Evolutionary conservation across 1,140 invertebrate species (phyloP).

Genomic region (Gryllus bimaculatus): DNA sequence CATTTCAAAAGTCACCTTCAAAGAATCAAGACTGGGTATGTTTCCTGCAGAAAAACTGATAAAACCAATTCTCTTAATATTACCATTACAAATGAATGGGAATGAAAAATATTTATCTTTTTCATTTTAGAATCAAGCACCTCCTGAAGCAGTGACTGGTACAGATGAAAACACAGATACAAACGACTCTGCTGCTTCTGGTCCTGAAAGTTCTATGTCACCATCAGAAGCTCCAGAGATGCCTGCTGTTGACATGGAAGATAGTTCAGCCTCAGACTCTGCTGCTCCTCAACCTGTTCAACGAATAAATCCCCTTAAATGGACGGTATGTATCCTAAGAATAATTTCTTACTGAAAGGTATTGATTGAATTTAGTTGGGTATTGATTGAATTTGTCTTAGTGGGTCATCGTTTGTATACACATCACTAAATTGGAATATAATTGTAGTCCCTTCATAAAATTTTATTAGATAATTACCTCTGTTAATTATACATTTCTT

Average conservation of each 20-base stretch:
- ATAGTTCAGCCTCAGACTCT: constrained; percentile 30
- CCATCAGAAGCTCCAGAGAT: constrained; percentile 27
- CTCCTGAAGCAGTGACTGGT: constrained; percentile 6
- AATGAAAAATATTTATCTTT: neutral
- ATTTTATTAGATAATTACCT: no score
- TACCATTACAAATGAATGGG: neutral
- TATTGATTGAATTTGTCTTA: no score
- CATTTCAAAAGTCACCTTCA: constrained; percentile 27
- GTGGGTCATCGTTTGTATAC: no score
- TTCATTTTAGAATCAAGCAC: neutral
- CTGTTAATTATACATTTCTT: no score
- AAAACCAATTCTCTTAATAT: neutral
- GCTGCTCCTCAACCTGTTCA: constrained; percentile 22
- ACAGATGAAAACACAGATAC: constrained; percentile 26
- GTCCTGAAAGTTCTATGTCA: constrained; percentile 35
- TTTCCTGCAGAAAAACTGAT: neutral
- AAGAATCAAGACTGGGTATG: constrained; percentile 30
- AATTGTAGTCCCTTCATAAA: no score
- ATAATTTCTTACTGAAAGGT: no score
- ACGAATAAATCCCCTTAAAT: constrained; percentile 61
- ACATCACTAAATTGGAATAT: no score
- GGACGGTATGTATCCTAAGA: constrained; percentile 48
- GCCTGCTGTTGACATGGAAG: constrained; percentile 27
- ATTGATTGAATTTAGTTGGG: no score
- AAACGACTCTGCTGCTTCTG: constrained; percentile 35